Conservation (phyloP, 2,888 invertebrate genomes). For the Acrobasis repandana region DNA sequence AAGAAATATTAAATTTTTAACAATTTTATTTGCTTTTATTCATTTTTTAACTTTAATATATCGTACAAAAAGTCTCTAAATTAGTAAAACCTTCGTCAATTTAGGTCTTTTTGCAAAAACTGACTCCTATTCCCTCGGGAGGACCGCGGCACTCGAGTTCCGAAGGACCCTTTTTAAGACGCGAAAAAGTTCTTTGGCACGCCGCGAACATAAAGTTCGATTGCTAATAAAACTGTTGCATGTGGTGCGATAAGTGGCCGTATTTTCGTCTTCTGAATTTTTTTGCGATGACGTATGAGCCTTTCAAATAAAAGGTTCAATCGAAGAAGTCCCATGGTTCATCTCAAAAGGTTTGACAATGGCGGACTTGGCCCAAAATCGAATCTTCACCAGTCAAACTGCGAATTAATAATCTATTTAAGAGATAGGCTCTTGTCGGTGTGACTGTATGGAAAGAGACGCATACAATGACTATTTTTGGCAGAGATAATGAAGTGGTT, state of each 20-base stretch:
- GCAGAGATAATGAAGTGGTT: too few species aligned
- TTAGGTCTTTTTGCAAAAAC: background rate
- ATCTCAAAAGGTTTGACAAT: too few species aligned
- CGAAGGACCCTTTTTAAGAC: background rate
- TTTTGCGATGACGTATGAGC: background rate
- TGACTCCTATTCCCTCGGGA: background rate
- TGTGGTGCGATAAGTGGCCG: conserved; percentile 6
- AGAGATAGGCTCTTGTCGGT: too few species aligned
- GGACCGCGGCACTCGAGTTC: background rate
- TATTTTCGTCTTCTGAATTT: background rate
- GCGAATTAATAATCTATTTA: too few species aligned
- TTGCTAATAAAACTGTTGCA: conserved; percentile 5
- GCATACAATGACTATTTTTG: too few species aligned
- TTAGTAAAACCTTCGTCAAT: background rate
- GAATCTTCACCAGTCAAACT: too few species aligned
- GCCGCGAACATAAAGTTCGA: background rate
- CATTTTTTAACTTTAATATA: background rate
- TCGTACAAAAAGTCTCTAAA: background rate
- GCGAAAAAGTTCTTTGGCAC: background rate
- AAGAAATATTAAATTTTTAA: too few species aligned
- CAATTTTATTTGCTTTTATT: too few species aligned
- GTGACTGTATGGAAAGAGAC: too few species aligned
- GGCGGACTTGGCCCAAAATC: too few species aligned
- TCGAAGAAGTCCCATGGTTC: too few species aligned
- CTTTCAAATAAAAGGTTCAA: too few species aligned